Evolutionary conservation across 2,113 vertebrate genomes (phyloP), one percentile per base, ranked within the genome.

Genomic region (Daphoenositta chrysoptera): DNA sequence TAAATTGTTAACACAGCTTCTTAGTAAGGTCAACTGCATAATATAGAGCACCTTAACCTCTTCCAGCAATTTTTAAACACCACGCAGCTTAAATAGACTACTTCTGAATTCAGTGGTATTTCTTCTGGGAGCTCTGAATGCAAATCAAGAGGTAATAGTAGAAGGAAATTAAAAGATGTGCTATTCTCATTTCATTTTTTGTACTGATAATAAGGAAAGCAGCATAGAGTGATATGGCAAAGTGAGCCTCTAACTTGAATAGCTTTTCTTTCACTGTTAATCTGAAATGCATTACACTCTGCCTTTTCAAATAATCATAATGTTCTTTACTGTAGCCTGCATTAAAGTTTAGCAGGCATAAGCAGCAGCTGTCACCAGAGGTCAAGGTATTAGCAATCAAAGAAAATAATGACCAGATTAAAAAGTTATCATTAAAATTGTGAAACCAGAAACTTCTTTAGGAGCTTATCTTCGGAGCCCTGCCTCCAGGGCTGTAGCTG

Each of bases 111-210:
- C 97, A 96, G 26, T 15, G 47, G 83, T 96, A 97, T 98, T 97
- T 97, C 97, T 97, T 98, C 96, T 96, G 87, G 96, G 97, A 98
- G 95, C 96, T 95, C 88, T 94, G 96, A 97, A 98, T 97, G 97
- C 94, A 97, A 97, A 98, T 98, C 97, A 97, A 94, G 97, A 97
- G 96, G 96, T 97, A 96, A 96, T 94, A 94, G 89, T 93, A 79
- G 96, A 93, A 96, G 94, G 91, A 98, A 97, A 98, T 98, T 97
- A 98, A 98, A 98, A 97, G 94, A 97, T 90, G 91, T 97, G 84
- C 97, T 96, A 95, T 96, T 98, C 94, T 96, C 92, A 93, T 97
- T 98, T 97, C 96, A 93, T 95, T 96, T 97, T 96, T 94, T 96
- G 81, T 94, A 76, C 91, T 96, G 93, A 88, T 96, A 97, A 96